phyloP scores from a whole-genome alignment of 1,140 invertebrate genomes.

The Drosophila orosa region DNA sequence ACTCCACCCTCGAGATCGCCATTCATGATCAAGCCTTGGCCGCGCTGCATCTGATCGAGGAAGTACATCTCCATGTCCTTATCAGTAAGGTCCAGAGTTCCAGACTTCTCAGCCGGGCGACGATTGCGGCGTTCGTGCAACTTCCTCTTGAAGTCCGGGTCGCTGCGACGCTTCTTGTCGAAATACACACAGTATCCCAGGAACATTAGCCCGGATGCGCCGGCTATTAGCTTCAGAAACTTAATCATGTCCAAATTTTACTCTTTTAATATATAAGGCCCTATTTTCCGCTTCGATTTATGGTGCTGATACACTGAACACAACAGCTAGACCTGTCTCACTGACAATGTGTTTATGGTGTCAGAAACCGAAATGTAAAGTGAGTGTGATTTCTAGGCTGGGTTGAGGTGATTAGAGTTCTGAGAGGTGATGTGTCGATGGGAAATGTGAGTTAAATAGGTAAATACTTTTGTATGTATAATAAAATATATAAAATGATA shows the following conservation, averaged over 20 bases:
- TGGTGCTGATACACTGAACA: background rate
- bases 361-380: background rate
- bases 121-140: slow-evolving; percentile 57
- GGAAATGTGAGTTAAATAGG: background rate
- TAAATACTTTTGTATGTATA: too few relatives aligned
- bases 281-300: slow-evolving; percentile 2
- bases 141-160: slow-evolving; percentile 96
- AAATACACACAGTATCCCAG: slow-evolving; percentile 98
- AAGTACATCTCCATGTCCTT: slow-evolving; percentile 87
- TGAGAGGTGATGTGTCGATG: background rate
- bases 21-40: slow-evolving; percentile 92
- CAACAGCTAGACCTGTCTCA: background rate
- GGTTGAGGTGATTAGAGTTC: background rate
- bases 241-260: slow-evolving; percentile 59
- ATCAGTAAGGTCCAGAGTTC: slow-evolving; percentile 78
- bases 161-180: slow-evolving; percentile 95
- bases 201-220: slow-evolving; percentile 89
- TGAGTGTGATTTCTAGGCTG: background rate
- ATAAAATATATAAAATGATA: background rate
- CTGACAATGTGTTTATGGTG: slow-evolving; percentile 7
- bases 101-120: background rate
- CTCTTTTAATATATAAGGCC: background rate
- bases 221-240: slow-evolving; percentile 91
- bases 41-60: slow-evolving; percentile 89
- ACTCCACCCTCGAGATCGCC: slow-evolving; percentile 95